Evolutionary conservation across 2,888 invertebrate species (phyloP), one percentile per base, ranked within the genome.

Genomic region (Rhagonycha lutea): DNA sequence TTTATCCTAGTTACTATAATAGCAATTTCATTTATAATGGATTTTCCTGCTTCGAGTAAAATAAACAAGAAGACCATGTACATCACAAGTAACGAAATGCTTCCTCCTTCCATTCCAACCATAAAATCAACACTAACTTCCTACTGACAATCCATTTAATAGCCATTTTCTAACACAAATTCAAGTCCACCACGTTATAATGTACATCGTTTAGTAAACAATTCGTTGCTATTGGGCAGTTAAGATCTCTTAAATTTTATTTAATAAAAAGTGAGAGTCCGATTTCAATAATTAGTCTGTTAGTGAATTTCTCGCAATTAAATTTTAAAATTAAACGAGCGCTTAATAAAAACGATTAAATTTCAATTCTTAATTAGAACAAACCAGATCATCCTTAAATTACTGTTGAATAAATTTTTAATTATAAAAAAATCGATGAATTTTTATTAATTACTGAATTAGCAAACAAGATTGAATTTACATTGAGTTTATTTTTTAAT

Each of bases 31-130:
- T 28, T 14, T 70, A 67, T 61, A 62, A 68, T 68, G 61, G 70
- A 70, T 69, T 70, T 68, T 73, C 70, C 61, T 47, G 70, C 29
- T 63, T 68, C 70, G 61, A 65, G 24, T 65, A 65, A 65, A 65
- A 65, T 65, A 65, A 65, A n/a, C 14, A 65, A 65, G 78, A 79
- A 76, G 75, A 69, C 60, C 70, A 79, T 77, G 77, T 77, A 68
- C 75, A 78, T 78, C 78, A 74, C 76, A 79, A 75, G 76, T 73
- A 79, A 80, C 83, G 83, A 83, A 83, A 83, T 82, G 83, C 81
- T 80, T 79, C 79, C 79, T 82, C 81, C 79, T 76, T 73, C 76
- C 76, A 78, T 75, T 81, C 80, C 77, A 70, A 79, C 80, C 80
- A 80, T 80, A 80, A 80, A 81, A 82, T 80, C 80, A 81, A 79